Conservation (phyloP, 1,140 invertebrate genomes). For the Lysiphlebus fabarum region DNA sequence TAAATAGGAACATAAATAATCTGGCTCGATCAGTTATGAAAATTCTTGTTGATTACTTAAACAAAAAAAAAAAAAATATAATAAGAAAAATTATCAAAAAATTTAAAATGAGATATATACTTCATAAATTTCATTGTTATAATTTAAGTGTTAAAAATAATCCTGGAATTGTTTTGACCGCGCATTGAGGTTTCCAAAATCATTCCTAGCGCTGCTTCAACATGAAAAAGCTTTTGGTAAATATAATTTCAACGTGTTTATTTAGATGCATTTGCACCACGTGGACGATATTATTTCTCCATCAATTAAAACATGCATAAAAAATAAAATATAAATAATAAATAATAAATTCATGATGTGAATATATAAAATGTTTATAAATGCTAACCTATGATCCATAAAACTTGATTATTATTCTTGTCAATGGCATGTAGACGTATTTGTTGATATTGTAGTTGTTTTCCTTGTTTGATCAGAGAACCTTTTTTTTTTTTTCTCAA, state of each 20-base stretch:
- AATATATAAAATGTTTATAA: slow-evolving; percentile 6
- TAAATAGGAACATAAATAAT: too few relatives aligned
- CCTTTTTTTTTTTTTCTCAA: slow-evolving; percentile 14
- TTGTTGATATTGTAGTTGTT: slow-evolving; percentile 27
- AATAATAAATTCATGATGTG: slow-evolving; percentile 20
- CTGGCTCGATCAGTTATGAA: too few relatives aligned
- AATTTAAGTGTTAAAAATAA: too few relatives aligned
- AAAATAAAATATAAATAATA: slow-evolving; percentile 6
- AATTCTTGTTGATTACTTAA: too few relatives aligned
- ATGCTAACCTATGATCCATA: slow-evolving; percentile 54
- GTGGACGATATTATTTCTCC: background rate
- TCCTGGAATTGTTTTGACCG: background rate
- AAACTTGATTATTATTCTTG: slow-evolving; percentile 35
- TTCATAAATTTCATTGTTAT: too few relatives aligned
- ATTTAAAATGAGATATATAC: too few relatives aligned
- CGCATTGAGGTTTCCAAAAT: slow-evolving; percentile 22
- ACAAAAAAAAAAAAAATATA: too few relatives aligned
- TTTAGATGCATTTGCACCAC: too few relatives aligned
- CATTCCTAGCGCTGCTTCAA: background rate
- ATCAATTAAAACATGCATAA: background rate
- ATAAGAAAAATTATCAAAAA: too few relatives aligned
- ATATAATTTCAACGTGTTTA: background rate
- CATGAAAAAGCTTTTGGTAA: too few relatives aligned
- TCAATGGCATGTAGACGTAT: slow-evolving; percentile 29
- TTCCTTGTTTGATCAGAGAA: background rate